Evolutionary conservation across 37 sponge, comb jelly and placozoan species (phyloP).

Genomic region (Tethya wilhelma): DNA sequence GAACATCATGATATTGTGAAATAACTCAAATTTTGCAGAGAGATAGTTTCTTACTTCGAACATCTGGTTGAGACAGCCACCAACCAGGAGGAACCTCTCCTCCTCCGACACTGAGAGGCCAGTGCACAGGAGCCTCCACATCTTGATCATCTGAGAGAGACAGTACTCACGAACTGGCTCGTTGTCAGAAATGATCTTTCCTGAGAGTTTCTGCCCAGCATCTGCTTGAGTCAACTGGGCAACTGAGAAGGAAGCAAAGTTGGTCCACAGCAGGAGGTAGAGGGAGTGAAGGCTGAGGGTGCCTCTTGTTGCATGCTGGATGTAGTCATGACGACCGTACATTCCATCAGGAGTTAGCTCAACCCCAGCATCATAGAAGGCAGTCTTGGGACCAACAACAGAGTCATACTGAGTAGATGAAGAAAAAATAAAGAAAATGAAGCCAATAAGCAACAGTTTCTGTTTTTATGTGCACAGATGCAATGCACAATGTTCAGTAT

Average conservation of each 20-base stretch:
- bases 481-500: background rate
- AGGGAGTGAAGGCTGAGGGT: constrained; percentile 82
- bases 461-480: background rate
- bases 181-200: constrained; percentile 67
- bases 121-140: constrained; percentile 69
- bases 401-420: constrained; percentile 23
- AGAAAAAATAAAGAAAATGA: too few species aligned
- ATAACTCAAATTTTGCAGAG: background rate
- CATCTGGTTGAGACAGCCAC: constrained; percentile 40
- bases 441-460: too few species aligned
- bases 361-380: constrained; percentile 79
- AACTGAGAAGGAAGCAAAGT: constrained; percentile 76
- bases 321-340: constrained; percentile 79
- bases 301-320: constrained; percentile 67
- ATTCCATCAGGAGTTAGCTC: constrained; percentile 78
- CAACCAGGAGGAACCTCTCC: constrained; percentile 64
- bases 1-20: background rate
- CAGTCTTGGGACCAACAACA: constrained; percentile 28
- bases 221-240: constrained; percentile 68
- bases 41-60: constrained; percentile 29
- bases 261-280: constrained; percentile 82
- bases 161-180: constrained; percentile 67
- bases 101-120: constrained; percentile 64
- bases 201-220: constrained; percentile 53
- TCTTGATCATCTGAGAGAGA: constrained; percentile 56